Base-by-base conservation (phyloP, 2,797 vertebrate genomes). In the Epinephelus malabaricus region DNA sequence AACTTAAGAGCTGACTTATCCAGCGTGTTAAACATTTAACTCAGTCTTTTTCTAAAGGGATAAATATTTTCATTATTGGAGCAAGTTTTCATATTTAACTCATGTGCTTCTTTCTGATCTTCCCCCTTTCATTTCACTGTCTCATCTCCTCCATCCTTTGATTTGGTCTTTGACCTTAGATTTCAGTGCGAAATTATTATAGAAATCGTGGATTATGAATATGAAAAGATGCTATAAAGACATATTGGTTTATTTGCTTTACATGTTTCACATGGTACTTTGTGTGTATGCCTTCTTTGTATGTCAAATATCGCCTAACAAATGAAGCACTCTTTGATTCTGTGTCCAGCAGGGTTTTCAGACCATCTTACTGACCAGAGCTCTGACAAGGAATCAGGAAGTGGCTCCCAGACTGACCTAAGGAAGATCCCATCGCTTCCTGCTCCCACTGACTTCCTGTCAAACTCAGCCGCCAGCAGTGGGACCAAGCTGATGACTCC, bases 401-500 rank as follows among this genome's bases (percentile, higher is more conserved):
- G 95, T 0, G 96, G 96, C 78, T 98, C 98, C 4, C 97, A 98
- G 68, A 95, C 94, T 0, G 98, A 99, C 89, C 89, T 98, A 40
- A 96, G 95, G 27, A 97, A 97, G 21, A 97, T 98, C 2, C 86
- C 97, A 0, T 95, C 97, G 0, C 95, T 99, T 70, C 97, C 98
- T 0, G 91, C 96, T 18, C 97, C 97, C 0, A 91, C 96, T 6
- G 97, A 99, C 88, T 99, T 98, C 71, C 92, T 99, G 14, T 95
- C 96, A 15, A 94, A 96, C 61, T 93, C 95, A 0, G 78, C 67
- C 14, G 6, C 68, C 8, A 49, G 40, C 59, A 95, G 86, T 1
- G 96, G 96, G 3, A 84, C 96, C 30, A 99, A 99, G 86, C 90
- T 99, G 76, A 99, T 99, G 98, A 99, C 98, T 72, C 98, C 98